phyloP scores from a whole-genome alignment of 2,113 vertebrate species.

The Callopanchax toddi region DNA sequence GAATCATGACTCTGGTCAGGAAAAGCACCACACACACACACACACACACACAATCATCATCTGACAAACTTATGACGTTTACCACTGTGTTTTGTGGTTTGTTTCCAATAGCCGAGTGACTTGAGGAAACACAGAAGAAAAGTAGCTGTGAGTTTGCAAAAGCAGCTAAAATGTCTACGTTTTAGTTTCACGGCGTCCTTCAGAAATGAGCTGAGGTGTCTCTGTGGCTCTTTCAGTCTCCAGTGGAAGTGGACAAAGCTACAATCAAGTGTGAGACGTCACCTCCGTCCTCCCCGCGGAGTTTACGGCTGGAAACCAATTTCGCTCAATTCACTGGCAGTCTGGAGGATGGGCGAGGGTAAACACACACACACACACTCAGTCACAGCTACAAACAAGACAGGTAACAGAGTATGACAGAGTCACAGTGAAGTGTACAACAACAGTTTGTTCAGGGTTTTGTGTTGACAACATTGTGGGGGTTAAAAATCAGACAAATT shows the following conservation, averaged over 20 bases:
- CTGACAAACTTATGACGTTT: not conserved
- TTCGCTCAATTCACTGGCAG: conserved; percentile 87
- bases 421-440: too few species aligned
- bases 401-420: too few species aligned
- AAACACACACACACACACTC: conserved; percentile 40
- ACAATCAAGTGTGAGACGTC: conserved; percentile 98
- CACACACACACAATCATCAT: not conserved
- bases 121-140: conserved; percentile 96
- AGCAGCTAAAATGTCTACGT: not conserved
- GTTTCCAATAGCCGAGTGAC: conserved; percentile 89
- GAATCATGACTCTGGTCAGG: conserved; percentile 96
- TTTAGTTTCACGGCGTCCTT: not conserved
- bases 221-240: conserved; percentile 81
- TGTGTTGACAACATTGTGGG: too few species aligned
- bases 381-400: too few species aligned
- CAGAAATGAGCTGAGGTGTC: not conserved
- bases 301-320: conserved; percentile 89
- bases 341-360: conserved; percentile 93
- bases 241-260: conserved; percentile 95
- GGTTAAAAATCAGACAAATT: too few species aligned
- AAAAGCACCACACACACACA: not conserved
- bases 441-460: too few species aligned
- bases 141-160: conserved; percentile 87
- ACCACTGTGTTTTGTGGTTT: conserved; percentile 35
- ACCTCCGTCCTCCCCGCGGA: conserved; percentile 92